These are phyloP conservation scores for Brienomyrus brachyistius DNA, from an alignment of 2,113 vertebrate genomes.

Conservation along the genomic window DNA sequence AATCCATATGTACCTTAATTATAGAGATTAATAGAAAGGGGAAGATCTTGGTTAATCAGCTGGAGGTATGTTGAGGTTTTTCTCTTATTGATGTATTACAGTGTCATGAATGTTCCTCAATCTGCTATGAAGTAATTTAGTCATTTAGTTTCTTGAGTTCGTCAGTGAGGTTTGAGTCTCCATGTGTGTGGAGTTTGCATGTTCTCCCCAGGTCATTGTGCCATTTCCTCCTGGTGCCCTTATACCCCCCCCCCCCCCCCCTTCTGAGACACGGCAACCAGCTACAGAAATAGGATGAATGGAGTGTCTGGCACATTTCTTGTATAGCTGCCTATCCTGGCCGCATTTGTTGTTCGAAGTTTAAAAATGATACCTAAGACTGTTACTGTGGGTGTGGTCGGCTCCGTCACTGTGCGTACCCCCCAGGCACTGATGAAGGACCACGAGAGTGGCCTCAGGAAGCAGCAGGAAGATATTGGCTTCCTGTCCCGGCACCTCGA, in stretches of 20 bases:
- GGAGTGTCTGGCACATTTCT: background rate
- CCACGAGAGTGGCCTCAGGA: conserved; percentile 80
- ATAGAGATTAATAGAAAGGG: conserved; percentile 98
- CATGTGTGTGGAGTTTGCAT: background rate
- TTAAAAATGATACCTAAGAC: background rate
- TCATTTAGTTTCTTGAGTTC: background rate
- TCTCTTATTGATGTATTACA: background rate
- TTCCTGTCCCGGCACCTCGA: conserved; percentile 85
- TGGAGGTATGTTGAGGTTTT: conserved; percentile 69
- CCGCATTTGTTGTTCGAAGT: background rate
- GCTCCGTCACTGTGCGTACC: background rate
- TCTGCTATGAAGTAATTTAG: background rate
- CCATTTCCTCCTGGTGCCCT: background rate
- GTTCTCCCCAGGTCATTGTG: background rate
- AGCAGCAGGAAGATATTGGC: conserved; percentile 85
- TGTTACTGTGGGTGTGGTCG: no score
- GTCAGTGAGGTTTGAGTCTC: background rate
- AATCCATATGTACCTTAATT: conserved; percentile 91
- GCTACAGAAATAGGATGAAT: background rate
- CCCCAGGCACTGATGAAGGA: conserved; percentile 84
- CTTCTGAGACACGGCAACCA: background rate
- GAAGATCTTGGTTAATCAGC: conserved; percentile 88
- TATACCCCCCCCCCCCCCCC: background rate
- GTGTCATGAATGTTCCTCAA: background rate
- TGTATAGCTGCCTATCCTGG: background rate